A percentile compares a stretch with the other conserved stretches of the same genome.
phyloP scores from a whole-genome alignment of 2,888 invertebrate species.

The Celastrina argiolus region DNA sequence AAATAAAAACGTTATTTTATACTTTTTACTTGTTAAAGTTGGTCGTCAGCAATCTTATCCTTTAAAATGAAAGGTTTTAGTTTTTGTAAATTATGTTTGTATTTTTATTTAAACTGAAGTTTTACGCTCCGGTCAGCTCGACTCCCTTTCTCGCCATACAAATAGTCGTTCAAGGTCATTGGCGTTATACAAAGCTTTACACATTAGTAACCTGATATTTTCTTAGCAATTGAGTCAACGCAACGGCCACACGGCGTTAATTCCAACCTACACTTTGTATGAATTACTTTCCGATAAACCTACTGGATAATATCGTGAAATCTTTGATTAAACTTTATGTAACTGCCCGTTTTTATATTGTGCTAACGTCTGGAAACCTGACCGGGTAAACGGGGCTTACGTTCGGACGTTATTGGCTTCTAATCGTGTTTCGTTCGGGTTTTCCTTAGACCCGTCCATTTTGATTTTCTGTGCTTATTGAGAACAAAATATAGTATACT shows the following conservation, averaged over 20 bases:
- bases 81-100: too few species aligned
- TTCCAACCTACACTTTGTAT: not conserved
- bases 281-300: not conserved
- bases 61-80: too few species aligned
- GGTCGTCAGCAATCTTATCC: too few species aligned
- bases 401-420: constrained; percentile 1
- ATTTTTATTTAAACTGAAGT: too few species aligned
- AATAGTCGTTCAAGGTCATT: too few species aligned
- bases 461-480: not conserved
- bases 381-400: not conserved
- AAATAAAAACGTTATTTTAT: too few species aligned
- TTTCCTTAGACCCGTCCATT: not conserved
- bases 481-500: not conserved
- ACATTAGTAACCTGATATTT: not conserved
- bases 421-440: not conserved
- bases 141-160: too few species aligned
- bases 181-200: too few species aligned
- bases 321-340: constrained; percentile 1
- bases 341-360: constrained; percentile 1
- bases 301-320: not conserved
- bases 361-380: not conserved
- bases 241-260: not conserved
- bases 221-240: not conserved
- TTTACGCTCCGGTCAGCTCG: too few species aligned
- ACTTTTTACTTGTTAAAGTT: too few species aligned